A percentile compares a stretch with the other conserved stretches of the same genome.
Conservation (phyloP, 2,113 vertebrate genomes). For the Gracilinanus agilis region DNA sequence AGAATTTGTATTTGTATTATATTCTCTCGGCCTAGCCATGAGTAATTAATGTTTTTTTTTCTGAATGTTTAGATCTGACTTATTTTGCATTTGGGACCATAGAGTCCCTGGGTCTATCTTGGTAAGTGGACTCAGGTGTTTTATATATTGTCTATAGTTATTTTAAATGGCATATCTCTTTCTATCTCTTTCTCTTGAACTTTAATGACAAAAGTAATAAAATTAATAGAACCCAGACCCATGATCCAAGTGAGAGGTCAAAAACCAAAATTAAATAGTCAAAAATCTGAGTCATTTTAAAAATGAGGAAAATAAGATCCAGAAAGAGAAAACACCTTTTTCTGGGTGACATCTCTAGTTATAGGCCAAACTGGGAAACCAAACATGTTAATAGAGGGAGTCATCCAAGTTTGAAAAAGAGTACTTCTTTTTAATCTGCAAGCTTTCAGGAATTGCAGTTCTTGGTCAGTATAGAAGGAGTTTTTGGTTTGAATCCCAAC, state of each 20-base stretch:
- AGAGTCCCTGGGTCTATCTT: no score
- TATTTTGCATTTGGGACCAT: no score
- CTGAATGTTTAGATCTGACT: no score
- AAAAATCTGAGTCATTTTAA: not conserved
- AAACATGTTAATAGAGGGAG: not conserved
- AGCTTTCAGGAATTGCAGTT: not conserved
- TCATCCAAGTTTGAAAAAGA: not conserved
- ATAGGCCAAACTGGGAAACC: not conserved
- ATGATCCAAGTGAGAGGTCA: not conserved
- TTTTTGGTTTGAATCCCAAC: not conserved
- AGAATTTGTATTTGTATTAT: no score
- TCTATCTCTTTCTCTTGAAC: no score
- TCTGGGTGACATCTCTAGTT: not conserved
- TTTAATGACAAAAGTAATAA: not conserved
- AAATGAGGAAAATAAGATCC: not conserved
- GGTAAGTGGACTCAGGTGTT: no score
- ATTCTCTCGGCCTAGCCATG: no score
- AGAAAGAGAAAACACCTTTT: not conserved
- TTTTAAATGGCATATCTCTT: no score
- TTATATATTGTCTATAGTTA: no score
- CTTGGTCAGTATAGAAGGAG: not conserved
- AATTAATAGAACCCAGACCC: not conserved
- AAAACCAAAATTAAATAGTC: not conserved
- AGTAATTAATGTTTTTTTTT: no score
- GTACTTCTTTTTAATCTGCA: not conserved